Evolutionary conservation across 2,797 vertebrate genomes (phyloP), one percentile per base, ranked within the genome.

Genomic region (Poeciliopsis infans): DNA sequence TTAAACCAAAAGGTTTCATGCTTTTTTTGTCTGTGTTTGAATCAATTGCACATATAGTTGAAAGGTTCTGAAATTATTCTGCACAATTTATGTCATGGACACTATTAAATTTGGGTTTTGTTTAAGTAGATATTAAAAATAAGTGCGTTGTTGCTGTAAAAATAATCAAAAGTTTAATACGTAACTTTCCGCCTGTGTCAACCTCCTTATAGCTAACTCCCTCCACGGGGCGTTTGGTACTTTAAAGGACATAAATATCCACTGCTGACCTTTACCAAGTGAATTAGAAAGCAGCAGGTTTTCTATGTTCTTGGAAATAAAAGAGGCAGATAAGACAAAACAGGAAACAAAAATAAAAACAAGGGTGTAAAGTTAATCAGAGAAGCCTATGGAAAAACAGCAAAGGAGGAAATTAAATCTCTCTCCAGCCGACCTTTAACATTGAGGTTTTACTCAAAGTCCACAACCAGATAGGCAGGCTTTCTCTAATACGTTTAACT

Each of bases 251-350:
- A 80, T 91, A 89, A 90, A 91, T 93, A 87, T 92, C 75, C 75
- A 47, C 73, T 5, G 72, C 49, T 64, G 79, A 75, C 86, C 75
- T 86, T 85, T 83, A 80, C 80, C 66, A 74, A 82, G 79, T 83
- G 87, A 93, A 92, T 92, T 92, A 87, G 81, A 89, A 85, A 84
- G 83, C 84, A 80, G 82, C 23, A 43, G 79, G 80, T 87, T 46
- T 71, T 69, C 12, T 41, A 25, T 25, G 74, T 47, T 75, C 28
- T 55, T 31, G 75, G 59, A 70, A 86, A 81, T 73, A 79, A 81
- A 78, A 76, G 53, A 72, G 25, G 25, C 46, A 83, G 75, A 86
- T 82, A 76, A 79, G 78, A 83, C 36, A 43, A 66, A 75, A 76
- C 31, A 28, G 23, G 49, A 82, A 78, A 81, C n/a, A 76, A 55